Percentiles rank a stretch among this genome's conserved stretches.
These are phyloP conservation scores for Byasa hedistus DNA, from an alignment of 2,888 invertebrate genomes.

Conservation along the genomic window DNA sequence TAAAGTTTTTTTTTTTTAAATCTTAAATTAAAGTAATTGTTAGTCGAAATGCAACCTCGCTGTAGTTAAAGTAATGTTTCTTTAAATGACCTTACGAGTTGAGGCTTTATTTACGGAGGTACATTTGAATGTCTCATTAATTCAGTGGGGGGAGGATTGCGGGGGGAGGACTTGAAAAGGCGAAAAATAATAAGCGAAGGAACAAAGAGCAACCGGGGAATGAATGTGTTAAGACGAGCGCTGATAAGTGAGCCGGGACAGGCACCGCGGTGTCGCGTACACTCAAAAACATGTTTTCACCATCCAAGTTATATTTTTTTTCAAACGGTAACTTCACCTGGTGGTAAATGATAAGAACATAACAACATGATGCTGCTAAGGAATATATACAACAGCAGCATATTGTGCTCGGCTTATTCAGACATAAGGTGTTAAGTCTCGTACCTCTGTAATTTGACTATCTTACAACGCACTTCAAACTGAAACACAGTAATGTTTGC, in stretches of 20 bases:
- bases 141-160: conserved; percentile 6
- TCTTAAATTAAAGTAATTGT: neutral
- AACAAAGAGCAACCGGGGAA: conserved; percentile 27
- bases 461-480: no score
- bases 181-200: conserved; percentile 31
- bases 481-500: no score
- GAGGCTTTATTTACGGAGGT: conserved; percentile 2
- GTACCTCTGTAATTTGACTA: no score
- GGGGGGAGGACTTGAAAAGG: conserved; percentile 18
- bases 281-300: conserved; percentile 4
- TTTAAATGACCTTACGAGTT: conserved; percentile 10
- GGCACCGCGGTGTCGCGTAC: conserved; percentile 15
- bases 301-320: no score
- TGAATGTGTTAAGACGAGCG: conserved; percentile 30
- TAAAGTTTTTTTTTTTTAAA: no score
- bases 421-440: no score
- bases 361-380: no score
- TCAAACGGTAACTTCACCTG: no score
- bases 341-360: no score
- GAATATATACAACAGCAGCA: no score
- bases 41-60: conserved; percentile 4
- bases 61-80: neutral
- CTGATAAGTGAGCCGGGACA: conserved; percentile 29
- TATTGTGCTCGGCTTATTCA: no score
- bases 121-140: conserved; percentile 28